Evolutionary conservation across 2,113 vertebrate species (phyloP).

Genomic region (Todiramphus saurophagus): DNA sequence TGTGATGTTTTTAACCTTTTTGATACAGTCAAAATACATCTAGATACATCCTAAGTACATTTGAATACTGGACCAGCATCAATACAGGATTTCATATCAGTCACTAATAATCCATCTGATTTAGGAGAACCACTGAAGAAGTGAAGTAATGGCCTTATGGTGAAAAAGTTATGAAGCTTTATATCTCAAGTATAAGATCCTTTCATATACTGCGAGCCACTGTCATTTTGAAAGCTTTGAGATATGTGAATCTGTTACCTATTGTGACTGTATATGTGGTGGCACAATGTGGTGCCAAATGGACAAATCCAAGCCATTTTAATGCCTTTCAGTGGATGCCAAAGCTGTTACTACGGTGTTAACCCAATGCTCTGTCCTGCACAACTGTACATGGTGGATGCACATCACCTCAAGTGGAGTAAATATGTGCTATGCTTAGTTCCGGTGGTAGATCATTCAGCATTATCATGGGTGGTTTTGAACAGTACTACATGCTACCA

Average conservation of each 20-base stretch:
- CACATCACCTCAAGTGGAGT: not conserved
- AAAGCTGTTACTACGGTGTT: not conserved
- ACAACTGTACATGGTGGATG: not conserved
- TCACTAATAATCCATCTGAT: not conserved
- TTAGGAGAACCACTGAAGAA: not conserved
- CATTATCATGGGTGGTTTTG: not conserved
- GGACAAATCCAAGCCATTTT: not conserved
- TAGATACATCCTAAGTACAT: not conserved
- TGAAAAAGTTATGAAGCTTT: not conserved
- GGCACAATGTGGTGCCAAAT: not conserved
- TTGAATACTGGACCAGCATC: not conserved
- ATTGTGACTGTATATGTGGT: not conserved
- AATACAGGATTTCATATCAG: not conserved
- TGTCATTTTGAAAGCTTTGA: not conserved
- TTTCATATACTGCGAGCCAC: not conserved
- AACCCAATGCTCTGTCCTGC: not conserved
- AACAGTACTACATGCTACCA: not conserved
- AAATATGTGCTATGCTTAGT: not conserved
- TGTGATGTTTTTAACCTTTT: not conserved
- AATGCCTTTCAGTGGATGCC: not conserved
- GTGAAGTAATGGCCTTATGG: not conserved
- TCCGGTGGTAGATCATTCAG: not conserved
- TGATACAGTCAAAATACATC: not conserved
- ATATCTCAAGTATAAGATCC: not conserved
- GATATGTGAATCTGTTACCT: not conserved